Conservation (phyloP, 2,888 invertebrate genomes). For the Galerucella pusilla region DNA sequence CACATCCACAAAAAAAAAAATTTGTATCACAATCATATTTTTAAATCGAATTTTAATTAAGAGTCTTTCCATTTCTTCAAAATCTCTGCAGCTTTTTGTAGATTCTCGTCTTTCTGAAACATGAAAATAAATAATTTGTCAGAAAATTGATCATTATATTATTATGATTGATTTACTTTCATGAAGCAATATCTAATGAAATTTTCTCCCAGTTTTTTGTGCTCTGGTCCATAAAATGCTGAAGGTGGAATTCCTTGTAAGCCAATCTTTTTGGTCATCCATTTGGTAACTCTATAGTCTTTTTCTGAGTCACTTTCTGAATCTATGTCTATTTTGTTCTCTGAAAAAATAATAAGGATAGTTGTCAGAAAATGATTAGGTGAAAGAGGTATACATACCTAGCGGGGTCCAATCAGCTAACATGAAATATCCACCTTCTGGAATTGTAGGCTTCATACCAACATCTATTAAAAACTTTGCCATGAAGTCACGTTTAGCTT, state of each 20-base stretch:
- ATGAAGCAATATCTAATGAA: constrained; percentile 94
- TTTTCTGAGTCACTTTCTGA: constrained; percentile 78
- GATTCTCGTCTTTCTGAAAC: constrained; percentile 80
- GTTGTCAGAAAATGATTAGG: too few species aligned
- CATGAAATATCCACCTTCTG: constrained; percentile 98
- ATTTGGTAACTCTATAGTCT: constrained; percentile 95
- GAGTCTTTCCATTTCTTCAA: constrained; percentile 70
- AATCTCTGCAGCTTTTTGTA: constrained; percentile 74
- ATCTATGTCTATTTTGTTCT: constrained; percentile 74
- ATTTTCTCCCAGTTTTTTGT: constrained; percentile 86
- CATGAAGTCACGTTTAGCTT: constrained; percentile 83
- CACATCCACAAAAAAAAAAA: background rate
- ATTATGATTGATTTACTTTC: constrained; percentile 71
- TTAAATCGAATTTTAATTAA: constrained; percentile 29
- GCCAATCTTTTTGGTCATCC: constrained; percentile 93
- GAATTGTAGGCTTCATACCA: constrained; percentile 91
- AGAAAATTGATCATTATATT: background rate
- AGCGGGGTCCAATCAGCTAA: constrained; percentile 90
- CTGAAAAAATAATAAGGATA: constrained; percentile 61
- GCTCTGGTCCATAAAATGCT: constrained; percentile 86
- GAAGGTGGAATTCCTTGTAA: constrained; percentile 94
- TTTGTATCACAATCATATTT: constrained; percentile 7
- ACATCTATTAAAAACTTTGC: constrained; percentile 78
- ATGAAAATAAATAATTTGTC: constrained; percentile 39
- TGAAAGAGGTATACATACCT: constrained; percentile 64